Percentiles rank a stretch among this genome's conserved stretches.
These are phyloP conservation scores for Bruchidius siliquastri DNA, from an alignment of 2,888 invertebrate genomes.

Conservation along the genomic window DNA sequence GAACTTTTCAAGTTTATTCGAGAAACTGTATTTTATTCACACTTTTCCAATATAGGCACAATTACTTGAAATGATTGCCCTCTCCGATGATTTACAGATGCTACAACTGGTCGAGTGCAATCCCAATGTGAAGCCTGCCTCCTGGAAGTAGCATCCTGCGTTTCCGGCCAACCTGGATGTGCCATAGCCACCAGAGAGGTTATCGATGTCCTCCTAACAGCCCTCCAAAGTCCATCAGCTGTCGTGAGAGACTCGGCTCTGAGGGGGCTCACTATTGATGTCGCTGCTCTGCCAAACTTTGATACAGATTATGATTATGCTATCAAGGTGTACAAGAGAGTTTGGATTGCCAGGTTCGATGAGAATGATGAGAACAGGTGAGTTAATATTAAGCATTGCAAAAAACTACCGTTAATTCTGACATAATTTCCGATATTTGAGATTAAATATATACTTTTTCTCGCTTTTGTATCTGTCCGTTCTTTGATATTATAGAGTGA, in stretches of 20 bases:
- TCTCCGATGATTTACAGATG: conserved; percentile 43
- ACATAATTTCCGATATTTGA: too few species aligned
- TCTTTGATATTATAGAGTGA: too few species aligned
- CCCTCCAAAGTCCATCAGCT: conserved; percentile 67
- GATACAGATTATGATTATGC: conserved; percentile 56
- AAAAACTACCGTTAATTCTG: too few species aligned
- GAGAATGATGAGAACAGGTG: conserved; percentile 67
- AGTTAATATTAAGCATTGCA: not conserved
- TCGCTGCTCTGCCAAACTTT: conserved; percentile 57
- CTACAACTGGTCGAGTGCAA: conserved; percentile 65
- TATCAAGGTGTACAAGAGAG: conserved; percentile 61
- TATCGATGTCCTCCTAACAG: conserved; percentile 69
- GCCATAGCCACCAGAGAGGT: conserved; percentile 63
- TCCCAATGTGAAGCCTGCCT: conserved; percentile 75
- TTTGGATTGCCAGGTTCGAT: conserved; percentile 84
- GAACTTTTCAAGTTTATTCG: too few species aligned
- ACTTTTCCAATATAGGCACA: too few species aligned
- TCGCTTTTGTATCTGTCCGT: too few species aligned
- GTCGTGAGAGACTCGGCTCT: conserved; percentile 78
- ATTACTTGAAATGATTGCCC: not conserved
- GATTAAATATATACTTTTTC: too few species aligned
- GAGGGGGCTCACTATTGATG: conserved; percentile 63
- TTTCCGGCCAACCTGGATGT: conserved; percentile 63
- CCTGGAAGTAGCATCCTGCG: conserved; percentile 71
- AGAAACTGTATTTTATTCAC: too few species aligned